A percentile compares a stretch with the other conserved stretches of the same genome.
These are phyloP conservation scores for Zygothrica quintamaculata DNA, from an alignment of 2,888 invertebrate species.

Conservation along the genomic window DNA sequence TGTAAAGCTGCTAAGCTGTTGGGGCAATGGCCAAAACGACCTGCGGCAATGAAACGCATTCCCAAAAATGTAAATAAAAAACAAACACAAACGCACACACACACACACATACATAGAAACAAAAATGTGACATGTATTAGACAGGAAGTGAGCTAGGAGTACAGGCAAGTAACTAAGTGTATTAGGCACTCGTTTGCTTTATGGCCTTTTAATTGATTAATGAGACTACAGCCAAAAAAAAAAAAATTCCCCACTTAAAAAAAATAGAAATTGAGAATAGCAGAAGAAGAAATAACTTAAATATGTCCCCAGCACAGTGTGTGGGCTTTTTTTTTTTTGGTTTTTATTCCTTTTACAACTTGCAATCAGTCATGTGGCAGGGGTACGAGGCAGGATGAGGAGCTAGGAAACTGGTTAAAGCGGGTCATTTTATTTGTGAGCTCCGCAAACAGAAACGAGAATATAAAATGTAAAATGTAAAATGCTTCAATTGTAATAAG, in stretches of 20 bases:
- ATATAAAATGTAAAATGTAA: constrained; percentile 58
- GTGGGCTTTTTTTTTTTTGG: too few species aligned
- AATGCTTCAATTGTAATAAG: constrained; percentile 65
- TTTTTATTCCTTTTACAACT: background rate
- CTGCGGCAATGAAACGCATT: constrained; percentile 2
- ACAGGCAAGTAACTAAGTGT: constrained; percentile 29
- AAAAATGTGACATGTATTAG: constrained; percentile 48
- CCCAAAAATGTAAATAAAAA: constrained; percentile 1
- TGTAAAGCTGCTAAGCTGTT: constrained; percentile 62
- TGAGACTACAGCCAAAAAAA: constrained; percentile 44
- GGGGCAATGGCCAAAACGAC: constrained; percentile 13
- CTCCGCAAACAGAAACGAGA: constrained; percentile 3
- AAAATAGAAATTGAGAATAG: constrained; percentile 55
- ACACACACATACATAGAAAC: background rate
- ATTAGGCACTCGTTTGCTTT: constrained; percentile 61
- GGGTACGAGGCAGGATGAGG: too few species aligned
- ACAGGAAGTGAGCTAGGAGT: constrained; percentile 50
- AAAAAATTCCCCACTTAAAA: background rate
- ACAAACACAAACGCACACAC: background rate
- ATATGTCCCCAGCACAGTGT: background rate
- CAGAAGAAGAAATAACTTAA: constrained; percentile 10
- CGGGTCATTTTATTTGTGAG: constrained; percentile 12
- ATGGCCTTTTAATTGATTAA: constrained; percentile 74
- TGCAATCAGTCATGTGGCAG: background rate
- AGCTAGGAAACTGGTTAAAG: too few species aligned